phyloP scores from a whole-genome alignment of 2,113 vertebrate genomes.

The Zapornia atra region DNA sequence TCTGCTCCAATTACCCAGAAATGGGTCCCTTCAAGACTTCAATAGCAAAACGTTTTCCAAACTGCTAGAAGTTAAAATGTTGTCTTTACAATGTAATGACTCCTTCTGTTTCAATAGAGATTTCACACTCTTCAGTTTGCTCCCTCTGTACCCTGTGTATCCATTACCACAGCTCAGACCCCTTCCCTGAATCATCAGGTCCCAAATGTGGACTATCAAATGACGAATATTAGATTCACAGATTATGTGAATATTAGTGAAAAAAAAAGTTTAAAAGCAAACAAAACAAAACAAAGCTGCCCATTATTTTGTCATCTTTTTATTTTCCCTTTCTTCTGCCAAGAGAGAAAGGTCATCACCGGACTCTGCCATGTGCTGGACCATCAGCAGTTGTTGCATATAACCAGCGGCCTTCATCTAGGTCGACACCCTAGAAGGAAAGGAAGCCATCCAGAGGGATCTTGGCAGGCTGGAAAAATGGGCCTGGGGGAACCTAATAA shows the following conservation, averaged over 20 bases:
- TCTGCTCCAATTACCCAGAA: neutral
- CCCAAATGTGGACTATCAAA: neutral
- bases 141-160: neutral
- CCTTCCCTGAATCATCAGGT: neutral
- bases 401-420: neutral
- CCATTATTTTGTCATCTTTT: neutral
- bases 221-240: neutral
- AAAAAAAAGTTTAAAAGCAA: neutral
- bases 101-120: neutral
- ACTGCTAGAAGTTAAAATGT: neutral
- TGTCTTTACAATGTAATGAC: neutral
- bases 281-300: too few species aligned
- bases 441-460: too few species aligned
- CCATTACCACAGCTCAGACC: neutral
- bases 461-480: too few species aligned
- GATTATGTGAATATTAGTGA: neutral
- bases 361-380: neutral
- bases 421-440: too few species aligned
- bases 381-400: neutral
- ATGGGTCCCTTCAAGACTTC: neutral
- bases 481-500: too few species aligned
- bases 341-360: neutral
- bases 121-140: neutral
- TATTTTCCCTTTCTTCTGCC: neutral
- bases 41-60: neutral